Evolutionary conservation across 2,797 vertebrate species (phyloP).

Genomic region (Chloroceryle inda): DNA sequence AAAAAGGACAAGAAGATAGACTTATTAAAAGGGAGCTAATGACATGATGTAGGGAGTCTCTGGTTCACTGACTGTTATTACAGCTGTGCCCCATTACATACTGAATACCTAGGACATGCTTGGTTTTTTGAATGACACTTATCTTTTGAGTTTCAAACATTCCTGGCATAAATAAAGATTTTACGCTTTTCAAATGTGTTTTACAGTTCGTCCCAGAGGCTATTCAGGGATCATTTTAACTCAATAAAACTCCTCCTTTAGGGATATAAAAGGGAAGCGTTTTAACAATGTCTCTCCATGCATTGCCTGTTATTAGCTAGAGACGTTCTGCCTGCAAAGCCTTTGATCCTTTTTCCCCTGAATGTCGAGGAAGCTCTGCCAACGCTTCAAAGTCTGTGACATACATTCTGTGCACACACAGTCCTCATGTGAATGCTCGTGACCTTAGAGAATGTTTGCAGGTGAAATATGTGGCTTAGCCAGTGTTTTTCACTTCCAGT

Average conservation of each 20-base stretch:
- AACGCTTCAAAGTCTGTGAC: conserved; percentile 22
- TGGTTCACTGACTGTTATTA: conserved; percentile 83
- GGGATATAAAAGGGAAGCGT: conserved; percentile 64
- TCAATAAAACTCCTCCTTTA: conserved; percentile 66
- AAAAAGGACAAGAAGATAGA: conserved; percentile 78
- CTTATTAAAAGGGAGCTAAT: conserved; percentile 82
- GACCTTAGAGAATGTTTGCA: neutral
- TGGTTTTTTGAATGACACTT: conserved; percentile 82
- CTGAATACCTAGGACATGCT: conserved; percentile 82
- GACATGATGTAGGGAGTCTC: conserved; percentile 80
- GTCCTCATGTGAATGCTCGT: neutral
- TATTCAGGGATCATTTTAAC: conserved; percentile 69
- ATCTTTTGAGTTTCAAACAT: conserved; percentile 82
- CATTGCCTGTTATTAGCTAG: conserved; percentile 54
- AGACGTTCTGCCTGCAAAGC: conserved; percentile 35
- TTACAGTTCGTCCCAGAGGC: conserved; percentile 76
- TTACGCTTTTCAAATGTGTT: conserved; percentile 80
- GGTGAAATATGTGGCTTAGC: neutral
- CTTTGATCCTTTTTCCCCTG: conserved; percentile 54
- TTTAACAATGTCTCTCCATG: conserved; percentile 56
- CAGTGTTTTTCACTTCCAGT: neutral
- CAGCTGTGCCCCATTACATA: conserved; percentile 82
- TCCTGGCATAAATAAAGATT: conserved; percentile 84
- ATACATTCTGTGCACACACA: neutral
- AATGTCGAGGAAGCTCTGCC: conserved; percentile 9